Conservation (phyloP, 2,113 vertebrate species). For the Gambusia affinis region DNA sequence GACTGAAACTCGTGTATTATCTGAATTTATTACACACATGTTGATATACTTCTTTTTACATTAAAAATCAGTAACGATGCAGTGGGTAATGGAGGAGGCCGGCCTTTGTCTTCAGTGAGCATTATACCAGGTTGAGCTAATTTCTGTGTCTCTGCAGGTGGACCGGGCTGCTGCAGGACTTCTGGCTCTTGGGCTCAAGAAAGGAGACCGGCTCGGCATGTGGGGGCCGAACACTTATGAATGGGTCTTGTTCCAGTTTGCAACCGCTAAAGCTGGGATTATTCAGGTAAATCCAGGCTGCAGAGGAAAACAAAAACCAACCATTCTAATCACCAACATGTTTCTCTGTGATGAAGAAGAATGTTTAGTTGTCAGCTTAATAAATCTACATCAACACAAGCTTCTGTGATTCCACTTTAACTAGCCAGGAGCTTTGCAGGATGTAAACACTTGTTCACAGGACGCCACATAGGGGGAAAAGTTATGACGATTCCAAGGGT, state of each 20-base stretch:
- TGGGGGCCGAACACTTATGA: constrained; percentile 94
- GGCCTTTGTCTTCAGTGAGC: no score
- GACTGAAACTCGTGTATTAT: no score
- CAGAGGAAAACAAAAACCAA: neutral
- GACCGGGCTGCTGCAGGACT: constrained; percentile 89
- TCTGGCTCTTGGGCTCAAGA: constrained; percentile 87
- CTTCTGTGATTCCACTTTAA: no score
- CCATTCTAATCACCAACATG: neutral
- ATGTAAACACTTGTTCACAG: no score
- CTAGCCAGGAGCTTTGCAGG: no score
- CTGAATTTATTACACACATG: no score
- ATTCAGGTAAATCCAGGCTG: constrained; percentile 85
- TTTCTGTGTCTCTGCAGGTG: constrained; percentile 76
- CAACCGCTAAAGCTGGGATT: constrained; percentile 91
- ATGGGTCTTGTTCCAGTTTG: constrained; percentile 91
- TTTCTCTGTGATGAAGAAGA: neutral
- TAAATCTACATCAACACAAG: no score
- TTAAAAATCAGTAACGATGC: no score
- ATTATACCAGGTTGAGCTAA: neutral
- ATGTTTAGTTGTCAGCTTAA: neutral
- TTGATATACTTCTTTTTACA: no score
- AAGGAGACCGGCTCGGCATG: constrained; percentile 90
- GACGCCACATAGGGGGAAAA: no score
- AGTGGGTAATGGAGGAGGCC: no score
- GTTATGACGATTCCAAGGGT: no score